These are phyloP conservation scores for Ormyrus thymus DNA, from an alignment of 2,888 invertebrate genomes.

Conservation along the genomic window DNA sequence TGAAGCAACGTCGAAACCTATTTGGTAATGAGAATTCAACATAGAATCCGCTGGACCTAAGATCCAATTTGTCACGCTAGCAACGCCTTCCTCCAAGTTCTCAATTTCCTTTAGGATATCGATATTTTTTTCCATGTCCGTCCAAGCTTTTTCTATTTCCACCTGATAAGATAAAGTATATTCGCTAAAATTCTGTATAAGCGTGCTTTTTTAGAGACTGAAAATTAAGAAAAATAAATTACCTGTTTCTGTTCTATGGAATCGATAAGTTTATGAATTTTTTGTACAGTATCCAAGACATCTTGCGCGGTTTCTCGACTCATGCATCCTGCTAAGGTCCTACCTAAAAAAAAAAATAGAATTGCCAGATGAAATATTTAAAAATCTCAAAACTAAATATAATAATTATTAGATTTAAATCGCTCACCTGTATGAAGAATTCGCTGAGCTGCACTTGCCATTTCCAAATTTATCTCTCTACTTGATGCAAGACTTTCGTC, in stretches of 20 bases:
- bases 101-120: constrained; percentile 80
- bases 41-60: constrained; percentile 85
- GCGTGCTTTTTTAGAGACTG: too few relatives aligned
- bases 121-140: constrained; percentile 78
- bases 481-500: constrained; percentile 77
- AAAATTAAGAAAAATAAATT: constrained; percentile 3
- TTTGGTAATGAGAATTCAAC: constrained; percentile 82
- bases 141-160: constrained; percentile 79
- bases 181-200: too few relatives aligned
- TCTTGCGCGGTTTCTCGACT: constrained; percentile 78
- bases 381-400: background rate
- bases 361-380: background rate
- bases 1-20: constrained; percentile 84
- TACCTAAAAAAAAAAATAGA: constrained; percentile 61
- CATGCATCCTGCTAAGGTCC: constrained; percentile 66
- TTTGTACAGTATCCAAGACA: constrained; percentile 78
- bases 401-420: background rate
- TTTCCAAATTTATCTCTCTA: constrained; percentile 76
- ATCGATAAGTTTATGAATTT: constrained; percentile 78
- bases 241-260: constrained; percentile 79
- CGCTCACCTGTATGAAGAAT: constrained; percentile 67
- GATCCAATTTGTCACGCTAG: constrained; percentile 87
- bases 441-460: constrained; percentile 63
- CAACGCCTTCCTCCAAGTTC: constrained; percentile 80
- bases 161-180: constrained; percentile 60